Percentiles rank a stretch among this genome's conserved stretches.
Evolutionary conservation across 2,113 vertebrate species (phyloP).

Genomic region (Setophaga kirtlandii): DNA sequence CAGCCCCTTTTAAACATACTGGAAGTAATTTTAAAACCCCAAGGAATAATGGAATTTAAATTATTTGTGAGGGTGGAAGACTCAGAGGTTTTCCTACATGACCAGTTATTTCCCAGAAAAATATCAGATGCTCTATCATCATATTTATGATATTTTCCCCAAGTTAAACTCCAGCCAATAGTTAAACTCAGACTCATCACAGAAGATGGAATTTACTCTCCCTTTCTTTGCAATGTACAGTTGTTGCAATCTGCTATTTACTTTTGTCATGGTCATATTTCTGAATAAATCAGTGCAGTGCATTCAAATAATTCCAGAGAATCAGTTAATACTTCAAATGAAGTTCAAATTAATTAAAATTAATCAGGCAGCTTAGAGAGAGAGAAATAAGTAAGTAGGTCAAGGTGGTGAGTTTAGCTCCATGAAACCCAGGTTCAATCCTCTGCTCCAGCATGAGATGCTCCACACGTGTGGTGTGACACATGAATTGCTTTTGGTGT

Average conservation of each 20-base stretch:
- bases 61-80: not conserved
- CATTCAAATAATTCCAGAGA: not conserved
- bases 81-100: not conserved
- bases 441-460: not conserved
- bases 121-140: not conserved
- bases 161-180: not conserved
- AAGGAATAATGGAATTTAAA: not conserved
- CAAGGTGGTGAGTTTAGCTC: not conserved
- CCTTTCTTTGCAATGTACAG: not conserved
- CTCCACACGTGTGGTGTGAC: not conserved
- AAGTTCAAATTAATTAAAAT: not conserved
- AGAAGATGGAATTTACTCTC: not conserved
- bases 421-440: not conserved
- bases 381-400: not conserved
- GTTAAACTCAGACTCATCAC: not conserved
- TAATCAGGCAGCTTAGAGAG: not conserved
- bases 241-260: not conserved
- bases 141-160: not conserved
- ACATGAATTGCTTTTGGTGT: not conserved
- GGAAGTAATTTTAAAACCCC: not conserved
- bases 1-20: not conserved
- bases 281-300: not conserved
- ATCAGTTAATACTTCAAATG: not conserved
- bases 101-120: constrained; percentile 20
- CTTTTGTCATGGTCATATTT: not conserved